Conservation (phyloP, 2,797 vertebrate species). For the Brotula barbata region DNA sequence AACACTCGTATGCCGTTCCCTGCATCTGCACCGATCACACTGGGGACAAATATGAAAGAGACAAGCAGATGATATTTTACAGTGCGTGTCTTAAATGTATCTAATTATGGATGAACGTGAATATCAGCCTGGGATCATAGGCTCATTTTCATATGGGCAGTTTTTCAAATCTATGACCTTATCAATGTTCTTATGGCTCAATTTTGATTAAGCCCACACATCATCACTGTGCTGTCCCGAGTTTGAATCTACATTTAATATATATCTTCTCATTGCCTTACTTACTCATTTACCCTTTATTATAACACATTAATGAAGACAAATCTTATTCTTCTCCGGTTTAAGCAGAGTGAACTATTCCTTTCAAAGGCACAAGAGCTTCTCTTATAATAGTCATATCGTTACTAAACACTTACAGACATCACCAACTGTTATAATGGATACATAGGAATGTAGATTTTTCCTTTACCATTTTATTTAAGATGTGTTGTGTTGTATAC, state of each 20-base stretch:
- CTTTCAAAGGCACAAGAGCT: too few species aligned
- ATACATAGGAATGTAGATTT: constrained; percentile 63
- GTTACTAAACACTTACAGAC: constrained; percentile 21
- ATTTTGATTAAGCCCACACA: constrained; percentile 13
- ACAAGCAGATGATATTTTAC: constrained; percentile 14
- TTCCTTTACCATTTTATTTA: constrained; percentile 59
- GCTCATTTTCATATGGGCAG: too few species aligned
- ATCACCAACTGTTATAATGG: constrained; percentile 56
- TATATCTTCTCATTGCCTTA: too few species aligned
- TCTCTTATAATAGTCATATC: background rate
- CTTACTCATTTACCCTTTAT: too few species aligned
- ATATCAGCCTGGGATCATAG: too few species aligned
- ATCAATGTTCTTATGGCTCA: background rate
- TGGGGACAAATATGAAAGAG: constrained; percentile 60
- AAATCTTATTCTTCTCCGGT: too few species aligned
- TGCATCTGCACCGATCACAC: constrained; percentile 91
- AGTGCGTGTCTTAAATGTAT: constrained; percentile 1
- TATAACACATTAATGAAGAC: too few species aligned
- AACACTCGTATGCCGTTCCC: constrained; percentile 96
- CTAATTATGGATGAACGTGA: constrained; percentile 7
- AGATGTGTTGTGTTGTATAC: constrained; percentile 63
- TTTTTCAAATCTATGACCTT: background rate
- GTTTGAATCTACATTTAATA: background rate
- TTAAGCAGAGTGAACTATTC: too few species aligned
- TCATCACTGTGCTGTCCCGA: background rate